Evolutionary conservation across 2,888 invertebrate genomes (phyloP).

Genomic region (Tolmerus cingulatus): DNA sequence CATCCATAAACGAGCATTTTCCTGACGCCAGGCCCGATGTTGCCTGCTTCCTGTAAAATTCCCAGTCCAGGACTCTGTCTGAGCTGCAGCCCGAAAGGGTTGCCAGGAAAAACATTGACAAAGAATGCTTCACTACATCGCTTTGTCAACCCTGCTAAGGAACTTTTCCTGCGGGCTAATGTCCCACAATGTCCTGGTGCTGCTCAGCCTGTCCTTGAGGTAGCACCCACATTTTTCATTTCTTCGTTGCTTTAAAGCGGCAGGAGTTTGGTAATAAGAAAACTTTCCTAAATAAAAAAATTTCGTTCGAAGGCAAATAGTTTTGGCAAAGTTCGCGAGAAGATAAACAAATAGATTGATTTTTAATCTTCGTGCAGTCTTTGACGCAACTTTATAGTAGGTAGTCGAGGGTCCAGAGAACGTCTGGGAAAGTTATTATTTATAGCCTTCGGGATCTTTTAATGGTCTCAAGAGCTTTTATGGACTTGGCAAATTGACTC

Average conservation of each 20-base stretch:
- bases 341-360: conserved; percentile 5
- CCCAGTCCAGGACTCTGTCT: background rate
- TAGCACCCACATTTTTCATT: background rate
- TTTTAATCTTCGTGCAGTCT: background rate
- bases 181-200: background rate
- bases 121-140: conserved; percentile 9
- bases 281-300: background rate
- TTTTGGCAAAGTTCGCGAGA: background rate
- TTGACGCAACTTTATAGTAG: background rate
- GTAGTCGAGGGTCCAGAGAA: background rate
- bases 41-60: background rate
- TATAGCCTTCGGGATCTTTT: background rate
- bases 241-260: background rate
- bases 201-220: background rate
- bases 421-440: background rate
- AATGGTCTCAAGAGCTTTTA: background rate
- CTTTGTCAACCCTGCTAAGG: background rate
- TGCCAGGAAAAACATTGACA: conserved; percentile 5
- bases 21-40: background rate
- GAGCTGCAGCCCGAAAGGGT: background rate
- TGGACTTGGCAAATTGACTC: background rate
- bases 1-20: background rate
- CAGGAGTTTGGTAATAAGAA: conserved; percentile 4
- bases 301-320: background rate
- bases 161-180: conserved; percentile 1